Evolutionary conservation across 2,113 vertebrate species (phyloP), one percentile per base, ranked within the genome.

Genomic region (Platichthys flesus): DNA sequence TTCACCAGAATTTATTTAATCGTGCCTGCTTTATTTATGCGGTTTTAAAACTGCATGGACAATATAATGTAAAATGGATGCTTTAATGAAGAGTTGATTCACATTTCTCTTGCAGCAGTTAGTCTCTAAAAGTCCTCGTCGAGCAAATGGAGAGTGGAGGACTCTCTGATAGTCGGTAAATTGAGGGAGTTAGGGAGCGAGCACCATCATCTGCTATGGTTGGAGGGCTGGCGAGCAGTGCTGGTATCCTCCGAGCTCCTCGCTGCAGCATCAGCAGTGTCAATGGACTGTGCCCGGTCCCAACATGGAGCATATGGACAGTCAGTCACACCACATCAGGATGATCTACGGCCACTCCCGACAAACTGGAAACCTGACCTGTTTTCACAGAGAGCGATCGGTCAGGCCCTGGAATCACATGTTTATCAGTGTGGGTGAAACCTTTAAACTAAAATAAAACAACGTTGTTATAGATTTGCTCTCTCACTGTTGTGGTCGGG

Each of bases 181-280:
- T 85, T 78, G 69, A 78, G 24, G 45, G 42, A 74, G 88, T 75
- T 85, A 75, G 70, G 80, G 78, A 85, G 71, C 5, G 12, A 76
- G 67, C 75, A 78, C 76, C 83, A 76, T 86, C 49, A 82, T 75
- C 79, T 83, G 81, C 74, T 72, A 24, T 75, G 67, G 76, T 79
- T 77, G 51, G 52, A 84, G 61, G 72, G 63, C 61, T 75, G 74
- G 59, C 49, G 31, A 68, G 67, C 75, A 59, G 74, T 60, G 49
- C 57, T 55, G 61, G 67, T 59, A 40, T 72, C 65, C 79, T 85
- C 67, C 28, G 42, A 80, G 78, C 74, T 79, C 49, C 67, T 71
- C 71, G 15, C 59, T 78, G 82, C 81, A 81, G 74, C 57, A 65
- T 79, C 86, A 82, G 80, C 78, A 42, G 67, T 80, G 81, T 84